Percentiles rank a stretch among this genome's conserved stretches.
phyloP scores from a whole-genome alignment of 2,888 invertebrate species.

The Epinotia brunnichana region DNA sequence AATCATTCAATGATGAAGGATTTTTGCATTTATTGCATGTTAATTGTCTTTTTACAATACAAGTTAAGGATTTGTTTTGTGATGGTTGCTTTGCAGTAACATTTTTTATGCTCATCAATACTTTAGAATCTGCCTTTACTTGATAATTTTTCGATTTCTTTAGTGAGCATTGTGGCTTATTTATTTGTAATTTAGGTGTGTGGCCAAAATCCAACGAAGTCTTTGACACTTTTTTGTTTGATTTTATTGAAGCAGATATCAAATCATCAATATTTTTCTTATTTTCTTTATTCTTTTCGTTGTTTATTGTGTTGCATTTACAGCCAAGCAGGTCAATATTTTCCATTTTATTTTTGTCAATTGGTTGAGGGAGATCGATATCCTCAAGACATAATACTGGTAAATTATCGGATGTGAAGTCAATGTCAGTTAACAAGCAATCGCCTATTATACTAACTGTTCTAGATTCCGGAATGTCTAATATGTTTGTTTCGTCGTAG shows the following conservation, averaged over 20 bases:
- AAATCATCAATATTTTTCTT: not conserved
- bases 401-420: not conserved
- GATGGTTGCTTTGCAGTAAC: no score
- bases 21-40: conserved; percentile 28
- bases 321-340: no score
- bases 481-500: not conserved
- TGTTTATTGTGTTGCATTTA: not conserved
- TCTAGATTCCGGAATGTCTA: conserved; percentile 3
- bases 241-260: not conserved
- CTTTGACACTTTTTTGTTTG: not conserved
- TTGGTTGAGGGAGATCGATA: not conserved
- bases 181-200: conserved; percentile 7
- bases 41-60: conserved; percentile 13
- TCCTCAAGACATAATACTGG: conserved; percentile 10
- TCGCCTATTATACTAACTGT: not conserved
- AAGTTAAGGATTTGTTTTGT: conserved; percentile 8
- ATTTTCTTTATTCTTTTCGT: not conserved
- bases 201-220: not conserved
- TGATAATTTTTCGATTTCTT: conserved; percentile 2
- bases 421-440: conserved; percentile 2
- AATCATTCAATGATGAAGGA: conserved; percentile 5
- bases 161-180: not conserved
- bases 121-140: not conserved
- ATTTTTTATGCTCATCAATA: not conserved
- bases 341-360: not conserved